Evolutionary conservation across 2,888 invertebrate species (phyloP).

Genomic region (Boloria euphrosyne): DNA sequence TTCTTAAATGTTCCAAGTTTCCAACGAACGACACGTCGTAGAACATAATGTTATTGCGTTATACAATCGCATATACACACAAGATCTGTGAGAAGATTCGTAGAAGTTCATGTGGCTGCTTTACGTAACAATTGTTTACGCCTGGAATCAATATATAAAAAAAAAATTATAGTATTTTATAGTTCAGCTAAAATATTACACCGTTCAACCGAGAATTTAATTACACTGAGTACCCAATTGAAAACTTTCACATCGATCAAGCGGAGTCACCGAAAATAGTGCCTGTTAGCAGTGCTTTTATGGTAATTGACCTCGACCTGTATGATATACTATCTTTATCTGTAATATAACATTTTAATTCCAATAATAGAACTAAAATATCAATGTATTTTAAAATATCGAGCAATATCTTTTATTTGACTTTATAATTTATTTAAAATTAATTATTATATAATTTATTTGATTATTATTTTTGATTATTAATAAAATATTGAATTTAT

Average conservation of each 20-base stretch:
- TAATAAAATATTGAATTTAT: too few species aligned
- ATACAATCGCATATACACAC: too few species aligned
- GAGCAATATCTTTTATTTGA: too few species aligned
- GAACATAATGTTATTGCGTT: too few species aligned
- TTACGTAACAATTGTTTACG: background rate
- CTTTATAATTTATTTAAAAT: too few species aligned
- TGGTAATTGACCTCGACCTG: conserved; percentile 12
- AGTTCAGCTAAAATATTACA: background rate
- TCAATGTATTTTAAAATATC: too few species aligned
- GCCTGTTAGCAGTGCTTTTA: background rate
- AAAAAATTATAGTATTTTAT: background rate
- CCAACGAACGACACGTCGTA: background rate
- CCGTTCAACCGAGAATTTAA: background rate
- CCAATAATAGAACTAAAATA: too few species aligned
- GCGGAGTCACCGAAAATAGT: conserved; percentile 9
- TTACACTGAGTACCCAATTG: conserved; percentile 11
- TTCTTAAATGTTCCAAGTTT: background rate
- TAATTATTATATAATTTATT: too few species aligned
- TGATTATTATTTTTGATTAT: too few species aligned
- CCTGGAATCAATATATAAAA: background rate
- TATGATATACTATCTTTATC: background rate
- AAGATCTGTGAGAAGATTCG: too few species aligned
- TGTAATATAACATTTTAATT: too few species aligned
- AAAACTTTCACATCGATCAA: conserved; percentile 8
- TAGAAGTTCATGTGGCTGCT: too few species aligned